Percentiles rank a stretch among this genome's conserved stretches.
Evolutionary conservation across 2,888 invertebrate genomes (phyloP).

Genomic region (Neoascia interrupta): DNA sequence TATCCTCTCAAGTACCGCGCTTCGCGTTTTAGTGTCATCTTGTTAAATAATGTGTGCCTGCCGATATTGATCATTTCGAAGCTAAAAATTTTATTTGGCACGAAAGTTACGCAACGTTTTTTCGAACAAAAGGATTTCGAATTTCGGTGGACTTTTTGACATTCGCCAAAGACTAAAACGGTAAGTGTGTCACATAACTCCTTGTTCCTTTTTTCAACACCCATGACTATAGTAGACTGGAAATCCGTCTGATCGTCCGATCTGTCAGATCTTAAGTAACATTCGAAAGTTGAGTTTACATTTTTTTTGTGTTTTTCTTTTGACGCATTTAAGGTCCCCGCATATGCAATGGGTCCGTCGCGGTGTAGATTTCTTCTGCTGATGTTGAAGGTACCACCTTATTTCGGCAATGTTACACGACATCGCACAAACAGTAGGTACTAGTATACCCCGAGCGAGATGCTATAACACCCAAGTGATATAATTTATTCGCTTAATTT

Average conservation of each 20-base stretch:
- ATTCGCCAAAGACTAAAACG: constrained; percentile 16
- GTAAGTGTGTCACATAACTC: constrained; percentile 45
- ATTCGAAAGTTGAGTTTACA: constrained; percentile 49
- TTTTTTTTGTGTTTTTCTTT: constrained; percentile 27
- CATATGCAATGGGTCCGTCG: not conserved
- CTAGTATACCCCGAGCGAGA: constrained; percentile 8
- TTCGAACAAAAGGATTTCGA: constrained; percentile 47
- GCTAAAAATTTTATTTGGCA: constrained; percentile 1
- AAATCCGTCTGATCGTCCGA: constrained; percentile 2
- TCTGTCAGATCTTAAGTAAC: constrained; percentile 44
- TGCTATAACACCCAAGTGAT: constrained; percentile 50
- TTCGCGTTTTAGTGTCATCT: not conserved
- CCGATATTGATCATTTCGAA: constrained; percentile 2
- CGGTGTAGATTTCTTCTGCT: constrained; percentile 22
- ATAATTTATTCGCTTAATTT: constrained; percentile 57
- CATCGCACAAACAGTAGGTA: constrained; percentile 27
- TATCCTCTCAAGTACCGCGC: constrained; percentile 4
- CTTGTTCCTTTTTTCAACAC: constrained; percentile 21
- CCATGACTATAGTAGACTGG: constrained; percentile 17
- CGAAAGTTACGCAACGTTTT: constrained; percentile 27
- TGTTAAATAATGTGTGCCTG: constrained; percentile 17
- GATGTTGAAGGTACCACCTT: constrained; percentile 5
- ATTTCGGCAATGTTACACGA: constrained; percentile 49
- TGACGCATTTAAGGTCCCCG: constrained; percentile 18
- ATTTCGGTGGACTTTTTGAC: constrained; percentile 24